Evolutionary conservation across 2,113 vertebrate species (phyloP).

Genomic region (Plecotus auritus): DNA sequence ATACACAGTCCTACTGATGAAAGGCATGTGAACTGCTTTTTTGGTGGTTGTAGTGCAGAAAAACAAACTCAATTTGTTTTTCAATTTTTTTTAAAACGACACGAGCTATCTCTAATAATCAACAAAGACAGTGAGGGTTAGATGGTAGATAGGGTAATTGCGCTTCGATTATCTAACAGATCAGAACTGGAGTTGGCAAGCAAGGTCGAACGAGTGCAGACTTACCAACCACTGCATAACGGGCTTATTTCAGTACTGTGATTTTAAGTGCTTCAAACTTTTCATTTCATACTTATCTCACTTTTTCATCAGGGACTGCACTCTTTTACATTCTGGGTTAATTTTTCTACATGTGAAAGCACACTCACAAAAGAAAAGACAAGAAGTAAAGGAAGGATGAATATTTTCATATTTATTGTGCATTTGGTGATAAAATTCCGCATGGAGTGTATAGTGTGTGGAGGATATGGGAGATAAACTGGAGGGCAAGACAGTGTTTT

Average conservation of each 20-base stretch:
- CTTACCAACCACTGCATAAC: not conserved
- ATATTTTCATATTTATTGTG: not conserved
- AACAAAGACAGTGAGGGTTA: not conserved
- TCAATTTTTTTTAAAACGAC: slow-evolving; percentile 33
- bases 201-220: not conserved
- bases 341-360: not conserved
- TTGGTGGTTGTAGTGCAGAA: not conserved
- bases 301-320: not conserved
- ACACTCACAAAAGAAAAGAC: not conserved
- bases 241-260: not conserved
- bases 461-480: not conserved
- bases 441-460: accelerated
- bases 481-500: not conserved
- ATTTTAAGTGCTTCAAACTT: not conserved
- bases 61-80: slow-evolving; percentile 50
- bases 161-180: not conserved
- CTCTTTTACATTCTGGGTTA: not conserved
- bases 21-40: not conserved
- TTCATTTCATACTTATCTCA: not conserved
- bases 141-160: not conserved
- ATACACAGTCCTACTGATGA: slow-evolving; percentile 30
- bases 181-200: not conserved
- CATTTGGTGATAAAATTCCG: not conserved
- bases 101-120: slow-evolving; percentile 23
- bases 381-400: not conserved